phyloP scores from a whole-genome alignment of 2,113 vertebrate genomes.

The Pithys albifrons region DNA sequence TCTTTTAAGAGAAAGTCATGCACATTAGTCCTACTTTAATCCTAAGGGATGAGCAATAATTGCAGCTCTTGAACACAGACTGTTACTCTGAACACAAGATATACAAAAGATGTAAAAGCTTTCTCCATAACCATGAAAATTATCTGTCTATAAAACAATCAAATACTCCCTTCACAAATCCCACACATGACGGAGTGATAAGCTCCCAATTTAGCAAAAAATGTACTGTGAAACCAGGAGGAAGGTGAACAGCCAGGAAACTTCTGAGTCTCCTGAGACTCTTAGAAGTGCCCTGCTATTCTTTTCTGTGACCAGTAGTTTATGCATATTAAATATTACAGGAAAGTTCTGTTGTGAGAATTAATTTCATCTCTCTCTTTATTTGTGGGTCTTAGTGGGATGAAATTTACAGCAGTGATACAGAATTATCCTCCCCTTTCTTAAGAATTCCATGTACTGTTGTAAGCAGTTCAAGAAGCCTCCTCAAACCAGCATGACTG shows the following conservation, averaged over 20 bases:
- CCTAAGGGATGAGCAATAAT: background rate
- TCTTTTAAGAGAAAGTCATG: background rate
- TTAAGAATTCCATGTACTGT: background rate
- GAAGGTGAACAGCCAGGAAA: background rate
- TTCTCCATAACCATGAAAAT: background rate
- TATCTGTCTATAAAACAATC: background rate
- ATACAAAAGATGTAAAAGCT: background rate
- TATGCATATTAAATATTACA: background rate
- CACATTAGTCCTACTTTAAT: background rate
- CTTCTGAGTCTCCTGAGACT: background rate
- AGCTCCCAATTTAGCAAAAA: background rate
- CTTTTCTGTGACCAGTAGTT: background rate
- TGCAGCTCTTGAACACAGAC: background rate
- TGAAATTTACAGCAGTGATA: background rate
- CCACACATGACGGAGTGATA: background rate
- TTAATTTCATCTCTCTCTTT: background rate
- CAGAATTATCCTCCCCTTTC: background rate
- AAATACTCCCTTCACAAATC: background rate
- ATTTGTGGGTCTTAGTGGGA: background rate
- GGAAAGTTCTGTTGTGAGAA: background rate
- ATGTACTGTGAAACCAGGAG: background rate
- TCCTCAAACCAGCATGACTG: background rate
- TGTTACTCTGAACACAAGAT: background rate
- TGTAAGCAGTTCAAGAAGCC: background rate
- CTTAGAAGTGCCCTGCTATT: rapidly evolving